Conservation (phyloP, 2,113 vertebrate genomes). For the Natator depressus region DNA sequence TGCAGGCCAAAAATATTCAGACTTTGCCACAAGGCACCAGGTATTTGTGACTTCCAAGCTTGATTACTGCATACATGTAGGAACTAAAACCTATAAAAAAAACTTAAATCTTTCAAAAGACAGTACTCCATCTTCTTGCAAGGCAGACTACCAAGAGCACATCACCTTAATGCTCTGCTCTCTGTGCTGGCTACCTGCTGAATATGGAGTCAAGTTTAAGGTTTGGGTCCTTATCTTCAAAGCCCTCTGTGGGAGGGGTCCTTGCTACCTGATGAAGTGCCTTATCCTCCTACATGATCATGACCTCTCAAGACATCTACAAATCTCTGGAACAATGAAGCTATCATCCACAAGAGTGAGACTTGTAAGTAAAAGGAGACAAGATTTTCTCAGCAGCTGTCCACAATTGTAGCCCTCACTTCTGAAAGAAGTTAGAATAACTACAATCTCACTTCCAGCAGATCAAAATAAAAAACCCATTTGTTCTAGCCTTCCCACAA, state of each 20-base stretch:
- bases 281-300: neutral
- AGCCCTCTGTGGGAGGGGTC: neutral
- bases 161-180: neutral
- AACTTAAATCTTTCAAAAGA: neutral
- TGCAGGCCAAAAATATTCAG: neutral
- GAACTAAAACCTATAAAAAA: slow-evolving; percentile 24
- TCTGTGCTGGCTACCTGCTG: neutral
- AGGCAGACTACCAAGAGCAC: neutral
- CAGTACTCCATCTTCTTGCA: neutral
- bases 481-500: neutral
- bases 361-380: neutral
- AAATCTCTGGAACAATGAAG: neutral
- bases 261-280: neutral
- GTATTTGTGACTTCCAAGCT: neutral
- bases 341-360: neutral
- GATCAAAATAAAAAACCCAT: neutral
- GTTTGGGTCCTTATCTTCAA: slow-evolving; percentile 2
- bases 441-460: neutral
- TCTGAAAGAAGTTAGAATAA: neutral
- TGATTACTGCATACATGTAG: neutral
- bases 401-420: neutral
- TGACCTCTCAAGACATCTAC: neutral
- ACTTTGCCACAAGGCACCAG: neutral
- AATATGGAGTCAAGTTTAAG: neutral
- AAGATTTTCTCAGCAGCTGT: neutral